Evolutionary conservation across 2,888 invertebrate genomes (phyloP).

Genomic region (Chaetogeoica ovagalla): DNA sequence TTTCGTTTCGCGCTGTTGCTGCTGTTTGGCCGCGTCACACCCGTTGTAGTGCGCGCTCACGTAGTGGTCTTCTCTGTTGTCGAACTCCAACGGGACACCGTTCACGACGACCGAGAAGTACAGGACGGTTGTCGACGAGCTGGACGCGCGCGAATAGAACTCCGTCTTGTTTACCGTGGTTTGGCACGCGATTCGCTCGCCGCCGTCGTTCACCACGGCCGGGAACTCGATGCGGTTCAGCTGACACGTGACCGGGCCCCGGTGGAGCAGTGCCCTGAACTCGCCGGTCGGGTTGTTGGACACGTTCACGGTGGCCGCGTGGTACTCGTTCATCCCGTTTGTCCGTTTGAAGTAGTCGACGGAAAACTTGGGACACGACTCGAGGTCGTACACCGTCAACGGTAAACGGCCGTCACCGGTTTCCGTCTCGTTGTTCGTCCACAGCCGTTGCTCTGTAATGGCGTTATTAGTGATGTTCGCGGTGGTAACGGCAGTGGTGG

Average conservation of each 20-base stretch:
- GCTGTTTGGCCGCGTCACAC: neutral
- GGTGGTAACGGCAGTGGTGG: neutral
- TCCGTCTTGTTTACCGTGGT: no score
- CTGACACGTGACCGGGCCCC: neutral
- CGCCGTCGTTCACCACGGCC: neutral
- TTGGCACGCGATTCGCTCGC: neutral
- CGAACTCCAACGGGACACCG: constrained; percentile 1
- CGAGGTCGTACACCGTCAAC: neutral
- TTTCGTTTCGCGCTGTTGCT: no score
- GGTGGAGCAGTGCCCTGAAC: neutral
- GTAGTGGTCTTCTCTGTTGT: neutral
- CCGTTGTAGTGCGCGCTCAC: neutral
- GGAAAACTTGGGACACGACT: constrained; percentile 2
- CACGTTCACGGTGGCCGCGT: neutral
- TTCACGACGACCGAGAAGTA: neutral
- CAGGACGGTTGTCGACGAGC: neutral
- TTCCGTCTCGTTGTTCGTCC: neutral
- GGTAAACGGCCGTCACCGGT: neutral
- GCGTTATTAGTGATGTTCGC: neutral
- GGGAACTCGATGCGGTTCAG: neutral
- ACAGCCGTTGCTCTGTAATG: neutral
- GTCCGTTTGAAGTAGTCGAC: neutral
- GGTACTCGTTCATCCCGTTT: neutral
- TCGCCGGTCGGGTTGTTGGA: neutral
- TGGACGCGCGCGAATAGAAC: neutral